phyloP scores from a whole-genome alignment of 2,113 vertebrate genomes.

The Oenanthe melanoleuca region DNA sequence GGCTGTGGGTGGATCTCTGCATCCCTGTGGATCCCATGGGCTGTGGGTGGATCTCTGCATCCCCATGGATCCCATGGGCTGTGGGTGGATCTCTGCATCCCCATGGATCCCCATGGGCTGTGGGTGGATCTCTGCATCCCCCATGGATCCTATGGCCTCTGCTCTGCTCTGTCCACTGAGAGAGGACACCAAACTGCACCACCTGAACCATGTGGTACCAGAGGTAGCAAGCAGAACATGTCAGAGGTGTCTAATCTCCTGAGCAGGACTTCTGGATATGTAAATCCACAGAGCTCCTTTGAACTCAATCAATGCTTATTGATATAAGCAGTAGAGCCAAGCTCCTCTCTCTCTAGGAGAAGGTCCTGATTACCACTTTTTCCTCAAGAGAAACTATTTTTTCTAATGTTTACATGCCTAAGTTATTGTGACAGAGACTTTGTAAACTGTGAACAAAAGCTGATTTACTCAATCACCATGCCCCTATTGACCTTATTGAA shows the following conservation, averaged over 20 bases:
- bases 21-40: too few species aligned
- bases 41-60: too few species aligned
- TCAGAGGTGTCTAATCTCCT: not conserved
- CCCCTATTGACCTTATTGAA: slow-evolving; percentile 32
- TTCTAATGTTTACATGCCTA: slow-evolving; percentile 1
- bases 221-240: not conserved
- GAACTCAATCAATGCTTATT: not conserved
- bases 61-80: too few species aligned
- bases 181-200: not conserved
- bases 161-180: not conserved
- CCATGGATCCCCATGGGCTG: too few species aligned
- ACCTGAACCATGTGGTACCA: not conserved
- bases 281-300: not conserved
- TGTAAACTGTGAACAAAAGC: slow-evolving; percentile 48
- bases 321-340: not conserved
- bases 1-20: too few species aligned
- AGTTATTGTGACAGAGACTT: not conserved
- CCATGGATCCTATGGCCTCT: not conserved
- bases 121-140: too few species aligned
- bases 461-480: not conserved
- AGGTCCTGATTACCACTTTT: not conserved
- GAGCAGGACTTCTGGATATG: not conserved
- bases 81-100: too few species aligned
- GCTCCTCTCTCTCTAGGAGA: not conserved
- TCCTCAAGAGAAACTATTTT: not conserved